Base-by-base conservation (phyloP, 2,888 invertebrate genomes). In the Lampropteryx suffumata region DNA sequence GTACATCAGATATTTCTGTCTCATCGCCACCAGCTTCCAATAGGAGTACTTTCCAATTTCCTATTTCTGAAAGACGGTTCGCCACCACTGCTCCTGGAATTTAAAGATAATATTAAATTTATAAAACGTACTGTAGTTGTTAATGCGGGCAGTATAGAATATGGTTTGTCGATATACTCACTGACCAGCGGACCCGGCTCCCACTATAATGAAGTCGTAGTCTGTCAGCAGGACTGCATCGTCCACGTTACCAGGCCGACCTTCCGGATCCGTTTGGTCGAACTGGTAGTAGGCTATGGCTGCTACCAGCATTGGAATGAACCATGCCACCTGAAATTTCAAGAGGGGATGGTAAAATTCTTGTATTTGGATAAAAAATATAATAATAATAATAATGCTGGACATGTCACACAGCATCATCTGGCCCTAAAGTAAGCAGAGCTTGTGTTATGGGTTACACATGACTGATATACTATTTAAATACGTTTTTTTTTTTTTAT, bases 11-110 rank as follows among this genome's bases (percentile, higher is more conserved):
- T 68, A 97, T 94, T 81, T 97, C 97, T 0, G 96, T 97, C 83
- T 97, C 97, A 81, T 97, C 96, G 1, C 96, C 96, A 0, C 97
- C 97, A 0, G 97, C 97, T 84, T 97, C 97, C 59, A 97, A 71
- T 0, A 97, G 82, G 1, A 97, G 84, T 0, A 97, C 93, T 57
- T 94, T 95, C 95, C 96, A 96, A 58, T 94, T 91, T 55, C 93
- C 93, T 12, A 96, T 90, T 79, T 96, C 96, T 26, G 95, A 94
- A 14, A 97, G 81, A 34, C 97, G 92, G 79, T 95, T 97, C 0
- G 97, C 97, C 9, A 97, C 92, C 6, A 97, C 97, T 0, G 97
- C 94, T 10, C 96, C 96, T 94, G 80, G 10, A 80, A 76, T 51
- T 33, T 34, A 35, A 43, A 24, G 1, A 6, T 8, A 17, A 27